Evolutionary conservation across 2,113 vertebrate species (phyloP).

Genomic region (Psephotus haematonotus): DNA sequence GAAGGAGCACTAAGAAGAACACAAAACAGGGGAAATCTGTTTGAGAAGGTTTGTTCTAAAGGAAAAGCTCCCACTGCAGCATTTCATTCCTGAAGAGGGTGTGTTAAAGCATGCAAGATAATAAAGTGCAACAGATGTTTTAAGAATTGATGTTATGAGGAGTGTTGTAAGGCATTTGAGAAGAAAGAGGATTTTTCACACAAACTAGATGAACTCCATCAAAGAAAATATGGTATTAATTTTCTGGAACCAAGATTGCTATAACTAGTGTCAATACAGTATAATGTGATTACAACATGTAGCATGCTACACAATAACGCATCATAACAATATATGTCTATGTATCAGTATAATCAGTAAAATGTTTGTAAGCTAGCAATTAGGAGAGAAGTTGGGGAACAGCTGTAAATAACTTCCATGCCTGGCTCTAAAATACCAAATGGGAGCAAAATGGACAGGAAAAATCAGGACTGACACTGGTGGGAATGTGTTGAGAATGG

Average conservation of each 20-base stretch:
- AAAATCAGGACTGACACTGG: neutral
- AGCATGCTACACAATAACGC: neutral
- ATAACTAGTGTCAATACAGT: neutral
- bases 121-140: constrained; percentile 47
- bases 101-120: constrained; percentile 41
- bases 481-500: neutral
- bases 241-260: neutral
- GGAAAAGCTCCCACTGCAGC: neutral
- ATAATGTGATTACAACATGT: neutral
- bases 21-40: neutral
- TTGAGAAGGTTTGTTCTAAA: neutral
- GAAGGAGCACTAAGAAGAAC: neutral
- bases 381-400: neutral
- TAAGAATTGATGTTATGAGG: constrained; percentile 14
- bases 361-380: neutral
- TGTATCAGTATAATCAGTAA: neutral
- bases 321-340: neutral
- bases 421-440: neutral
- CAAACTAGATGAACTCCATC: neutral
- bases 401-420: neutral
- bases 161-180: neutral
- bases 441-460: neutral
- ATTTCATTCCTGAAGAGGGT: constrained; percentile 53
- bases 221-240: neutral
- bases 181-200: neutral